Conservation (phyloP, 2,797 vertebrate genomes). For the Phalloptychus januarius region DNA sequence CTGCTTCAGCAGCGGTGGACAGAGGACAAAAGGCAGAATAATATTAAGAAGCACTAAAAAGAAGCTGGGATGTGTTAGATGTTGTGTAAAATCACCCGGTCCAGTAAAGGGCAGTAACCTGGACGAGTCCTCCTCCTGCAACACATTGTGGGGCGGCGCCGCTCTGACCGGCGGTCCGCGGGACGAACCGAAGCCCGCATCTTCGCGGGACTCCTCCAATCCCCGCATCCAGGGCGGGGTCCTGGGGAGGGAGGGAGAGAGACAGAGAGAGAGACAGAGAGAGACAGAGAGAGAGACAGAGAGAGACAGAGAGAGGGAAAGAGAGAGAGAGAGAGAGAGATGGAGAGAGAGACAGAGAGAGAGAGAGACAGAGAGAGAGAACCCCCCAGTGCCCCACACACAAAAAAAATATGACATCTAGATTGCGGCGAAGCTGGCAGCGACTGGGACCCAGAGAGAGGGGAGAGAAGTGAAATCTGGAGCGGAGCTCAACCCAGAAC, state of each 20-base stretch:
- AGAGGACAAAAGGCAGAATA: neutral
- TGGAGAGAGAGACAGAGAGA: constrained; percentile 69
- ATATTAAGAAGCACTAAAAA: neutral
- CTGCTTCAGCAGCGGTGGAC: neutral
- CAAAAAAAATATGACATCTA: constrained; percentile 74
- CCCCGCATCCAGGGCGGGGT: constrained; percentile 60
- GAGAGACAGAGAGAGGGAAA: constrained; percentile 57
- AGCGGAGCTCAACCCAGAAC: constrained; percentile 1
- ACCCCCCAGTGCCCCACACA: constrained; percentile 25
- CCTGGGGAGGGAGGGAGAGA: constrained; percentile 1
- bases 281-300: constrained; percentile 57
- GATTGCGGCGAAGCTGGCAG: constrained; percentile 62
- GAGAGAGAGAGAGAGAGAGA: constrained; percentile 49
- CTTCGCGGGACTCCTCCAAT: constrained; percentile 59
- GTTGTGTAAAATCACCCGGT: constrained; percentile 13
- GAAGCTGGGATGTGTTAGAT: neutral
- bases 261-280: constrained; percentile 63
- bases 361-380: constrained; percentile 57
- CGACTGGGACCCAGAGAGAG: constrained; percentile 44
- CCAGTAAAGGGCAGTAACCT: constrained; percentile 40
- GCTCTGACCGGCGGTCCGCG: constrained; percentile 35
- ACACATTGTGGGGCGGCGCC: constrained; percentile 46
- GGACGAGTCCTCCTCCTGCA: constrained; percentile 49
- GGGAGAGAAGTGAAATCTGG: constrained; percentile 32
- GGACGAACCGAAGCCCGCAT: constrained; percentile 43